phyloP scores from a whole-genome alignment of 37 sponge, comb jelly and placozoan genomes.

The Hexactinellida sp. region DNA sequence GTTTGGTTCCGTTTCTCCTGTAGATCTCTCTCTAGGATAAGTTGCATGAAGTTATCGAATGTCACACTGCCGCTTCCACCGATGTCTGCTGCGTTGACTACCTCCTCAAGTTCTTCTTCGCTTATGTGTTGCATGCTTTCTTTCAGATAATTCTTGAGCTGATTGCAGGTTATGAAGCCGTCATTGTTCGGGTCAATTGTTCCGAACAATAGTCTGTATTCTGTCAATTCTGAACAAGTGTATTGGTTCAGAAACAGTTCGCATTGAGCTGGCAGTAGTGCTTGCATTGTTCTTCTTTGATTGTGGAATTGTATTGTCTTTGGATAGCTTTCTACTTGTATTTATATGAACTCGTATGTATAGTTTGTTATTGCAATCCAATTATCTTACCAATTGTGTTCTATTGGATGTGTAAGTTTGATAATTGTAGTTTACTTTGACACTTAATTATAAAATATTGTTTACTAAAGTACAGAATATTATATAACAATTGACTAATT shows the following conservation, averaged over 20 bases:
- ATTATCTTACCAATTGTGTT: too few species aligned
- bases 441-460: too few species aligned
- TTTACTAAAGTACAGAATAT: too few species aligned
- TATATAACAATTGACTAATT: too few species aligned
- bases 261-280: neutral
- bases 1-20: neutral
- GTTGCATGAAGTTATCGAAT: conserved; percentile 3
- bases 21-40: neutral
- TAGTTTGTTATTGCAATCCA: too few species aligned
- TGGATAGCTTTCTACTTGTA: neutral
- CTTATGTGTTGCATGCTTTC: neutral
- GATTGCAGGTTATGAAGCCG: neutral
- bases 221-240: neutral
- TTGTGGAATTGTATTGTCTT: neutral
- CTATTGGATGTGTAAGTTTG: too few species aligned
- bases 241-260: neutral
- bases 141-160: neutral
- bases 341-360: neutral
- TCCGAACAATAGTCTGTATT: neutral
- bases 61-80: neutral
- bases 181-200: conserved; percentile 10
- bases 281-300: neutral
- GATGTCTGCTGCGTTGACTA: neutral
- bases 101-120: neutral
- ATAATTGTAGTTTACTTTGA: too few species aligned